These are phyloP conservation scores for Plutomurus gul DNA, from an alignment of 1,140 invertebrate species.

Conservation along the genomic window DNA sequence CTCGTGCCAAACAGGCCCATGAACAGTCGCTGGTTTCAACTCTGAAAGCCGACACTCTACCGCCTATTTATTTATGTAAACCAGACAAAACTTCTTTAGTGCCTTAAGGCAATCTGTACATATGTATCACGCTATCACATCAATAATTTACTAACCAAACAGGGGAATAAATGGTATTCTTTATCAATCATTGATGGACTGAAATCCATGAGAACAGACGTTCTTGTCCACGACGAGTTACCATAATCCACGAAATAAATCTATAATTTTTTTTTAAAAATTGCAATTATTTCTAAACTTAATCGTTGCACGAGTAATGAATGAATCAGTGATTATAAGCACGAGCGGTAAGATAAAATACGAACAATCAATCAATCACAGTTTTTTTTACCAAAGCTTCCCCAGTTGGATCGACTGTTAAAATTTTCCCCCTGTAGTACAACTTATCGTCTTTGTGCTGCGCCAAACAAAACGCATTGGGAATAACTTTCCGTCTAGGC, in stretches of 20 bases:
- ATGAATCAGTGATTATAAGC: too few species aligned
- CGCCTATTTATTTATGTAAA: too few species aligned
- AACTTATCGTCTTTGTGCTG: slow-evolving; percentile 5
- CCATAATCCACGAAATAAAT: slow-evolving; percentile 82
- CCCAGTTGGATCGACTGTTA: not conserved
- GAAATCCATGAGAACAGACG: slow-evolving; percentile 2
- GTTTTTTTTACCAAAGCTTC: slow-evolving; percentile 30
- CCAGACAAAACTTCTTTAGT: too few species aligned
- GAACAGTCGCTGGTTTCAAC: slow-evolving; percentile 41
- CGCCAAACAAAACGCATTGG: slow-evolving; percentile 42
- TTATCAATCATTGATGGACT: not conserved
- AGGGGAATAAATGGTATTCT: not conserved
- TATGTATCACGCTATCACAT: too few species aligned
- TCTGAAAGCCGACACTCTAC: slow-evolving; percentile 47
- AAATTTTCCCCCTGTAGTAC: slow-evolving; percentile 49
- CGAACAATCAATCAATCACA: not conserved
- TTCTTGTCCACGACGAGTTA: slow-evolving; percentile 58
- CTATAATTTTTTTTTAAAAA: too few species aligned
- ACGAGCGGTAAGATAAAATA: not conserved
- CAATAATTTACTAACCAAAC: slow-evolving; percentile 26
- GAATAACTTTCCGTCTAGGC: not conserved
- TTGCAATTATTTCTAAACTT: not conserved
- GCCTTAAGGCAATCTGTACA: too few species aligned
- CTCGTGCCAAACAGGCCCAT: slow-evolving; percentile 41
- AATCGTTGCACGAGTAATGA: not conserved